phyloP scores from a whole-genome alignment of 23 tunicate genomes.

The Ciona savignyi region DNA sequence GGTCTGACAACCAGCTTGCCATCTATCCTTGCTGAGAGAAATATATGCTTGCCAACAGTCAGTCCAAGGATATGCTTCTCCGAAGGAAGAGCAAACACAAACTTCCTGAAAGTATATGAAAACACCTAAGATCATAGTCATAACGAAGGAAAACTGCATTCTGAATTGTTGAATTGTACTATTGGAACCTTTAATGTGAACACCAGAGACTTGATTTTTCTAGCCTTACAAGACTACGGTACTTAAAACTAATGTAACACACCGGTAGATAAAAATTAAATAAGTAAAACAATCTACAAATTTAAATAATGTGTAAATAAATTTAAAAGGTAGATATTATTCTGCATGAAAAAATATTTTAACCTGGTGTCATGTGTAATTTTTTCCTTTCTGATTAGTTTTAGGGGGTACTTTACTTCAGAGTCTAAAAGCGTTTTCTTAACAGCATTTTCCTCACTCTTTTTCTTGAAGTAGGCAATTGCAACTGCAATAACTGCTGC shows the following conservation, averaged over 20 bases:
- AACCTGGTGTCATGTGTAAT: slow-evolving; percentile 65
- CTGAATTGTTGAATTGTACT: no score
- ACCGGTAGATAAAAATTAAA: no score
- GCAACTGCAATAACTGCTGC: slow-evolving; percentile 31
- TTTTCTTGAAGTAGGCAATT: slow-evolving; percentile 8
- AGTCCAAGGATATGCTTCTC: slow-evolving; percentile 74
- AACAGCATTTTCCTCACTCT: neutral
- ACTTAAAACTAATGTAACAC: no score
- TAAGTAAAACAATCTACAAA: no score
- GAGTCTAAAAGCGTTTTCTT: slow-evolving; percentile 45
- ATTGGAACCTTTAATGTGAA: no score
- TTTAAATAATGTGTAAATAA: no score
- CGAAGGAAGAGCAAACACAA: slow-evolving; percentile 57
- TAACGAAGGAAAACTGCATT: no score
- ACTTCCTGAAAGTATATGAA: slow-evolving; percentile 24
- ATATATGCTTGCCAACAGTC: slow-evolving; percentile 88
- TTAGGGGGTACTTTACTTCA: slow-evolving; percentile 48
- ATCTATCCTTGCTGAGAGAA: slow-evolving; percentile 53
- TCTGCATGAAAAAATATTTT: neutral
- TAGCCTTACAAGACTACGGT: no score
- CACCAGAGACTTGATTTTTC: no score
- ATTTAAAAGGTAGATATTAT: no score
- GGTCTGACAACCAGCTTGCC: slow-evolving; percentile 81
- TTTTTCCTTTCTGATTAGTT: slow-evolving; percentile 40
- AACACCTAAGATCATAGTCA: no score